A percentile compares a stretch with the other conserved stretches of the same genome.
These are phyloP conservation scores for Gopherus flavomarginatus DNA, from an alignment of 2,113 vertebrate species.

Conservation along the genomic window DNA sequence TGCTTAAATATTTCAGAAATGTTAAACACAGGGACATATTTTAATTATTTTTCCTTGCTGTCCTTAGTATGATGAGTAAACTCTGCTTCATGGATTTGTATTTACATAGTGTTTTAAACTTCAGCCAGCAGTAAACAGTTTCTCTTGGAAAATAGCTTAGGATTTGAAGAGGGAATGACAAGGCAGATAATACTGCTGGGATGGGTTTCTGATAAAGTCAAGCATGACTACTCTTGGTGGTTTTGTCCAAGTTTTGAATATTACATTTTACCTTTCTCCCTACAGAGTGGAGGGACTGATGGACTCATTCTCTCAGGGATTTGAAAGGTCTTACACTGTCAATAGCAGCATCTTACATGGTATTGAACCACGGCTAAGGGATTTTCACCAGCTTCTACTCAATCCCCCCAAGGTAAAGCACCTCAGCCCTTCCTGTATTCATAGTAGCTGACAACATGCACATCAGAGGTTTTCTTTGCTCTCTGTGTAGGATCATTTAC, in stretches of 20 bases:
- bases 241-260: no score
- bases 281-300: slow-evolving; percentile 92
- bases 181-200: rapidly evolving
- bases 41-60: not conserved
- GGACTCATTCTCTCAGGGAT: slow-evolving; percentile 97
- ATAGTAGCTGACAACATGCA: rapidly evolving
- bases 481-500: rapidly evolving
- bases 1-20: not conserved
- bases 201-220: not conserved
- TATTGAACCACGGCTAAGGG: slow-evolving; percentile 93
- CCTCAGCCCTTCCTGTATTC: rapidly evolving
- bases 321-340: slow-evolving; percentile 91
- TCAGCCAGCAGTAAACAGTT: rapidly evolving
- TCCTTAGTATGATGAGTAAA: not conserved
- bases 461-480: not conserved
- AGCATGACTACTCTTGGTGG: rapidly evolving
- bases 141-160: rapidly evolving
- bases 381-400: slow-evolving; percentile 96
- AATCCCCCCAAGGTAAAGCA: slow-evolving; percentile 90
- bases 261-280: not conserved
- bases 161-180: not conserved
- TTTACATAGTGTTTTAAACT: rapidly evolving
- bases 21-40: rapidly evolving
- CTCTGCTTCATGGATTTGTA: not conserved
- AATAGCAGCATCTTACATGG: slow-evolving; percentile 90